Base-by-base conservation (phyloP, 2,113 vertebrate genomes). In the Rattus rattus region DNA sequence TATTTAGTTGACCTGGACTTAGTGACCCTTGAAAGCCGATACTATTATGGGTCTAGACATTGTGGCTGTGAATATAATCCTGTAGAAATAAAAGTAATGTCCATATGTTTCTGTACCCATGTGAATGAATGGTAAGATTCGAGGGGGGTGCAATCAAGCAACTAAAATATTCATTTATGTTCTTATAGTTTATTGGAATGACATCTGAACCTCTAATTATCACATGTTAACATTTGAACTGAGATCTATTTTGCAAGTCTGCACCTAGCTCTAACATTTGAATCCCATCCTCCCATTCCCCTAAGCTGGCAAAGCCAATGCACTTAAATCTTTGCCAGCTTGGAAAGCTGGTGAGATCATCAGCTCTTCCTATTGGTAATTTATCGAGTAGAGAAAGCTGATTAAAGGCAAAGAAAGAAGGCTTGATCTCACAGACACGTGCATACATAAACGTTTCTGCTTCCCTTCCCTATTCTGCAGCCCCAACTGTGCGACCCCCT, bases 371-470 rank as follows among this genome's bases (percentile, higher is more conserved):
- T 92, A 96, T 67, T 92, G 91, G 61, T 92, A 94, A 91, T 95
- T 97, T 94, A 97, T 89, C 26, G 65, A 96, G 94, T 92, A 91
- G 43, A 89, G 86, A 94, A 88, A 91, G 92, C 63, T 59, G 81
- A 97, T 93, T 97, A 96, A 96, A 97, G 90, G 97, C 95, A 97
- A 94, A 98, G 98, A 97, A 97, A 96, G 95, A 92, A 93, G 75
- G 92, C 94, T 95, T 94, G 69, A 33, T 65, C 92, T 88, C 93
- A 95, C 88, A 69, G 61, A 86, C 84, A 92, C 22, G 54, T 59
- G 96, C 28, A 90, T 92, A 96, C 97, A 92, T 92, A 93, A 96
- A 12, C 65, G 39, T 91, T 75, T 97, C 96, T 88, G 97, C 98
- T 97, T 98, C 97, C 97, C 90, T 26, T 85, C 90, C 96, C 97